These are phyloP conservation scores for Eptesicus fuscus DNA, from an alignment of 2,113 vertebrate genomes.

Conservation along the genomic window DNA sequence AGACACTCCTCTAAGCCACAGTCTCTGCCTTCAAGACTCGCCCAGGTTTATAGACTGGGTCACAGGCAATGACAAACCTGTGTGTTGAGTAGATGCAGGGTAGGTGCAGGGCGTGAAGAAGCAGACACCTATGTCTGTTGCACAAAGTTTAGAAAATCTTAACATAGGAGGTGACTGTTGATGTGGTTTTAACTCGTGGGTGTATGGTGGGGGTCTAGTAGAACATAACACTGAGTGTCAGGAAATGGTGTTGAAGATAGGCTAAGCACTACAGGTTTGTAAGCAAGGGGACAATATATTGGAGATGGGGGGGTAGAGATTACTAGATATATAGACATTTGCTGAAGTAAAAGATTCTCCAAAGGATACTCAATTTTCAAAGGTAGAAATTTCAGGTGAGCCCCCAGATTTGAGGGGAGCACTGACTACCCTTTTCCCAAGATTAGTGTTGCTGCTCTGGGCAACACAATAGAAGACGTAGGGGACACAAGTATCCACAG, in stretches of 20 bases:
- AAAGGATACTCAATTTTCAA: not conserved
- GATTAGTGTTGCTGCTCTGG: not conserved
- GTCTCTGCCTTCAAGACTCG: not conserved
- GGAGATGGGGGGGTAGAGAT: not conserved
- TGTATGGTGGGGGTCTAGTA: accelerated
- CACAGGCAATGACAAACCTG: not conserved
- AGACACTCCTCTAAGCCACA: not conserved
- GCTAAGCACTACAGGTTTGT: not conserved
- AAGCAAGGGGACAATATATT: not conserved
- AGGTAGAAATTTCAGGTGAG: not conserved
- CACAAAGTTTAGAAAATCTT: not conserved
- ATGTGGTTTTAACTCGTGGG: not conserved
- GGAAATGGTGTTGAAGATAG: not conserved
- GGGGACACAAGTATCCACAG: not conserved
- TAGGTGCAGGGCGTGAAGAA: not conserved
- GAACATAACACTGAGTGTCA: not conserved
- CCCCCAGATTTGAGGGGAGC: not conserved
- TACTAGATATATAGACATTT: not conserved
- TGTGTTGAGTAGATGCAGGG: not conserved
- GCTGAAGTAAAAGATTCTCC: not conserved
- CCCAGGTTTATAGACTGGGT: not conserved
- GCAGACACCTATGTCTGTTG: not conserved
- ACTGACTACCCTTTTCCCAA: not conserved
- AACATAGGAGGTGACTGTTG: not conserved
- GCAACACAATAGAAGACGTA: not conserved